These are phyloP conservation scores for Altica lythri DNA, from an alignment of 2,888 invertebrate species.

Conservation along the genomic window DNA sequence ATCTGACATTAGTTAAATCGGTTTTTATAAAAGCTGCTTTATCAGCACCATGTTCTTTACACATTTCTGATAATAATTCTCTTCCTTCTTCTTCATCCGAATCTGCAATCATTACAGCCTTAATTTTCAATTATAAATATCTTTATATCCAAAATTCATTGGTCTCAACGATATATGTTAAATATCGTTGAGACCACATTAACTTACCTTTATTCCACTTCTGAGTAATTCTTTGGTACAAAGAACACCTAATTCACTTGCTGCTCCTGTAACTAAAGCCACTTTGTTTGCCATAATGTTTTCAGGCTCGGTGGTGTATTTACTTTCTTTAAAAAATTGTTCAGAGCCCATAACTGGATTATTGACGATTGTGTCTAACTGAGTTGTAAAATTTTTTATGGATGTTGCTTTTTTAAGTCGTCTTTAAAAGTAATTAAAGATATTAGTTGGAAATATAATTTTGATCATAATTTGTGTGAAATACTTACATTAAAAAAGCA, in stretches of 20 bases:
- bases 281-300: slow-evolving; percentile 44
- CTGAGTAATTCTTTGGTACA: slow-evolving; percentile 57
- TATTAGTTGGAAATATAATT: too few species aligned
- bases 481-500: background rate
- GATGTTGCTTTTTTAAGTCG: too few species aligned
- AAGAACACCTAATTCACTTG: slow-evolving; percentile 59
- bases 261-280: slow-evolving; percentile 59
- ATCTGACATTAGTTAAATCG: slow-evolving; percentile 72
- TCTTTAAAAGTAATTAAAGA: too few species aligned
- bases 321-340: background rate
- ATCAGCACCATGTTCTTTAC: slow-evolving; percentile 67
- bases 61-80: slow-evolving; percentile 64
- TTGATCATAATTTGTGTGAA: too few species aligned
- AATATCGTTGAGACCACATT: too few species aligned
- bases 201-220: slow-evolving; percentile 52
- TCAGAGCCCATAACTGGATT: too few species aligned
- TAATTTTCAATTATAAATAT: too few species aligned
- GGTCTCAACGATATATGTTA: too few species aligned
- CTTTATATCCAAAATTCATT: too few species aligned
- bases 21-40: slow-evolving; percentile 70
- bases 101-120: slow-evolving; percentile 48
- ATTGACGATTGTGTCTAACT: too few species aligned
- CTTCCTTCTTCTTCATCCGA: slow-evolving; percentile 57
- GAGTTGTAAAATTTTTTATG: too few species aligned
- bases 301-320: background rate